Conservation (phyloP, 1,140 invertebrate genomes). For the Drosophila ogumai region DNA sequence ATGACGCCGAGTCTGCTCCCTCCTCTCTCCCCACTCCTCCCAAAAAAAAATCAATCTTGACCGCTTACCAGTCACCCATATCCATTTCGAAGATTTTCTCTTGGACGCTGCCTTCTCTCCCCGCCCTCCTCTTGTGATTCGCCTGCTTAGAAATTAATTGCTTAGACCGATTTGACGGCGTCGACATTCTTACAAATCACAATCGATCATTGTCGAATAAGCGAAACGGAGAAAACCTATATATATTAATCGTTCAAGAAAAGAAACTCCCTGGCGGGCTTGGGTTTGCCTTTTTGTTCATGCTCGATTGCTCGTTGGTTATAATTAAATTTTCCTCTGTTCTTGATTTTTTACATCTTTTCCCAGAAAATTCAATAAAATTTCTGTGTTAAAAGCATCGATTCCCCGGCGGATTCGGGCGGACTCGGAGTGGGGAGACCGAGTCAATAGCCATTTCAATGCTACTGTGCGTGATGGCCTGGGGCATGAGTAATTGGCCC, state of each 20-base stretch:
- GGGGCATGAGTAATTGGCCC: conserved; percentile 59
- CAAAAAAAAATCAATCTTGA: conserved; percentile 75
- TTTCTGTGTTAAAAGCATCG: conserved; percentile 34
- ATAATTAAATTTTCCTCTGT: conserved; percentile 68
- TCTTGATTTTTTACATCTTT: conserved; percentile 66
- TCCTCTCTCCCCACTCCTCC: background rate
- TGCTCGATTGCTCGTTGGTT: conserved; percentile 47
- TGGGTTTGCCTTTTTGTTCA: conserved; percentile 20
- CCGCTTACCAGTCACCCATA: conserved; percentile 55
- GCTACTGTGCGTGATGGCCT: conserved; percentile 54
- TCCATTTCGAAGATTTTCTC: conserved; percentile 64
- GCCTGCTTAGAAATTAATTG: conserved; percentile 58
- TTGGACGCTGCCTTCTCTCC: conserved; percentile 2
- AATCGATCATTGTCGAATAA: conserved; percentile 76
- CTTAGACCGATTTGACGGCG: conserved; percentile 36
- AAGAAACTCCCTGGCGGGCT: conserved; percentile 30
- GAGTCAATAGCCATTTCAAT: conserved; percentile 57
- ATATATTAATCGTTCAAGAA: conserved; percentile 54
- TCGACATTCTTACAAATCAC: conserved; percentile 74
- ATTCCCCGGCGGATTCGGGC: conserved; percentile 1
- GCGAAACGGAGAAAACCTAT: conserved; percentile 23
- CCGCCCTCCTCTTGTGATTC: conserved; percentile 21
- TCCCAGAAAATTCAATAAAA: conserved; percentile 77
- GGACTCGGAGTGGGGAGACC: background rate
- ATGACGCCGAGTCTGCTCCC: conserved; percentile 11